A percentile compares a stretch with the other conserved stretches of the same genome.
Evolutionary conservation across 2,888 invertebrate species (phyloP).

Genomic region (Sipha maydis): DNA sequence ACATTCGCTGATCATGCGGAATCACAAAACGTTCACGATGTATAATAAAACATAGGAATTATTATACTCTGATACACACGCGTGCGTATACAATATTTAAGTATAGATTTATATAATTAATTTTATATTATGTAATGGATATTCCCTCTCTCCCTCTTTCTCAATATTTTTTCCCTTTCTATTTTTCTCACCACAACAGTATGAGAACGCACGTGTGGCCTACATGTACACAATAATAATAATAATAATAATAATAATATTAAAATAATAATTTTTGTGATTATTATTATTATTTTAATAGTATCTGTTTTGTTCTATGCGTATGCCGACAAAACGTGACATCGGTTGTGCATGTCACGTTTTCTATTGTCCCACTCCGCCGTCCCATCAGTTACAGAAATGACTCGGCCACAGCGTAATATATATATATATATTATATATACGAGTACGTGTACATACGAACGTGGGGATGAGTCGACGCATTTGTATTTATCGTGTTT

Average conservation of each 20-base stretch:
- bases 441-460: not conserved
- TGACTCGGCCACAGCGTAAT: not conserved
- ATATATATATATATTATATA: too few relatives aligned
- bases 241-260: too few relatives aligned
- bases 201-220: too few relatives aligned
- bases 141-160: too few relatives aligned
- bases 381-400: not conserved
- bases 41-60: not conserved
- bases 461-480: not conserved
- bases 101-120: not conserved
- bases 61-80: not conserved
- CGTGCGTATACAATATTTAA: not conserved
- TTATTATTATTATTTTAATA: not conserved
- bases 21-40: not conserved
- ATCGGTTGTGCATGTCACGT: not conserved
- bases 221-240: too few relatives aligned
- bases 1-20: conserved; percentile 8
- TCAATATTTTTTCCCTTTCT: too few relatives aligned
- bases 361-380: not conserved
- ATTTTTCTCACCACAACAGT: too few relatives aligned
- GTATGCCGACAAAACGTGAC: not conserved
- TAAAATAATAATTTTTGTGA: too few relatives aligned
- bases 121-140: not conserved
- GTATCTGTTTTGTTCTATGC: not conserved
- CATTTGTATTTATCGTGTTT: conserved; percentile 14